Conservation (phyloP, 2,888 invertebrate species). For the Unio pictorum region DNA sequence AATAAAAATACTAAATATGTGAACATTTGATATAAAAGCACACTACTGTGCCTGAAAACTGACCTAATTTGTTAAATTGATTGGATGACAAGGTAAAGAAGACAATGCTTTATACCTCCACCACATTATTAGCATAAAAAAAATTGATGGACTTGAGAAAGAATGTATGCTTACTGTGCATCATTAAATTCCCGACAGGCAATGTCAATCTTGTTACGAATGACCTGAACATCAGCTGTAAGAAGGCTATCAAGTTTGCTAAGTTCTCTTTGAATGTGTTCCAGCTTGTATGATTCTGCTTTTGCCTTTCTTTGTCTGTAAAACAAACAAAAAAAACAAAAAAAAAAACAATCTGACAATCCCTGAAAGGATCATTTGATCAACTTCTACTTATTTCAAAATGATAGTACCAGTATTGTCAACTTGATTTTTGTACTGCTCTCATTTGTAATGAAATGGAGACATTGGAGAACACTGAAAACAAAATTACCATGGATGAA, state of each 20-base stretch:
- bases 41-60: background rate
- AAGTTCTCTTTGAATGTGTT: conserved; percentile 72
- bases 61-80: background rate
- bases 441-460: too few relatives aligned
- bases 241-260: conserved; percentile 74
- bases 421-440: too few relatives aligned
- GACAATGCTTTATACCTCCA: background rate
- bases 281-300: conserved; percentile 76
- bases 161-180: conserved; percentile 78
- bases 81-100: background rate
- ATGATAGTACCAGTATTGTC: too few relatives aligned
- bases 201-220: conserved; percentile 84
- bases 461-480: too few relatives aligned
- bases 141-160: background rate
- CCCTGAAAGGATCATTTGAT: too few relatives aligned
- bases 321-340: conserved; percentile 1
- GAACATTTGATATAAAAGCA: background rate
- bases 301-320: conserved; percentile 82
- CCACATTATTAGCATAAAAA: background rate
- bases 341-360: too few relatives aligned
- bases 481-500: too few relatives aligned
- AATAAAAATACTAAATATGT: background rate
- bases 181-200: conserved; percentile 82
- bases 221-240: conserved; percentile 82
- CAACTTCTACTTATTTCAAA: too few relatives aligned